Evolutionary conservation across 2,888 invertebrate genomes (phyloP).

Genomic region (Zygothrica quintamaculata): DNA sequence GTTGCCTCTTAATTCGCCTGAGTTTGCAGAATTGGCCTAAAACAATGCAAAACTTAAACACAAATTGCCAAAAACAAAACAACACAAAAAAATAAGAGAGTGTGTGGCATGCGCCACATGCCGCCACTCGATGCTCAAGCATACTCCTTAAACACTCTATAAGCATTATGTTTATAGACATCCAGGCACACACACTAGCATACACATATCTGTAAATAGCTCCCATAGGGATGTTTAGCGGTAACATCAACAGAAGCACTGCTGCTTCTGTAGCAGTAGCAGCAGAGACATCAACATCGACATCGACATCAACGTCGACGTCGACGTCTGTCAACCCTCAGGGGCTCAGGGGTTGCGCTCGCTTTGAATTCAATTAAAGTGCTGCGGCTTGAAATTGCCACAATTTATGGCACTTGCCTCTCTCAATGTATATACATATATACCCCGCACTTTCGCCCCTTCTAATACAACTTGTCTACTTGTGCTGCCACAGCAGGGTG

Average conservation of each 20-base stretch:
- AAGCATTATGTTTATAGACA: slow-evolving; percentile 76
- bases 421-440: too few relatives aligned
- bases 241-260: too few relatives aligned
- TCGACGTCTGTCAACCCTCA: slow-evolving; percentile 54
- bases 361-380: slow-evolving; percentile 82
- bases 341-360: slow-evolving; percentile 49
- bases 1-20: slow-evolving; percentile 70
- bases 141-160: slow-evolving; percentile 63
- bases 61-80: not conserved
- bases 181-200: slow-evolving; percentile 37
- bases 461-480: slow-evolving; percentile 2
- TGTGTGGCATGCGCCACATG: slow-evolving; percentile 53
- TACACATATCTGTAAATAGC: slow-evolving; percentile 82
- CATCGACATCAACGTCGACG: slow-evolving; percentile 52
- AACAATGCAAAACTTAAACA: slow-evolving; percentile 53
- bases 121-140: slow-evolving; percentile 63
- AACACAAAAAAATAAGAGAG: slow-evolving; percentile 5
- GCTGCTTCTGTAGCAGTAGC: too few relatives aligned
- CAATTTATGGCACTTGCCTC: slow-evolving; percentile 78
- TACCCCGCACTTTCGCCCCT: slow-evolving; percentile 8
- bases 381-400: slow-evolving; percentile 81
- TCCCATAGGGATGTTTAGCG: slow-evolving; percentile 84
- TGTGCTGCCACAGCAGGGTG: slow-evolving; percentile 34
- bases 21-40: slow-evolving; percentile 52
- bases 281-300: not conserved